Conservation (phyloP, 2,113 vertebrate species). For the Bolborhynchus lineola region DNA sequence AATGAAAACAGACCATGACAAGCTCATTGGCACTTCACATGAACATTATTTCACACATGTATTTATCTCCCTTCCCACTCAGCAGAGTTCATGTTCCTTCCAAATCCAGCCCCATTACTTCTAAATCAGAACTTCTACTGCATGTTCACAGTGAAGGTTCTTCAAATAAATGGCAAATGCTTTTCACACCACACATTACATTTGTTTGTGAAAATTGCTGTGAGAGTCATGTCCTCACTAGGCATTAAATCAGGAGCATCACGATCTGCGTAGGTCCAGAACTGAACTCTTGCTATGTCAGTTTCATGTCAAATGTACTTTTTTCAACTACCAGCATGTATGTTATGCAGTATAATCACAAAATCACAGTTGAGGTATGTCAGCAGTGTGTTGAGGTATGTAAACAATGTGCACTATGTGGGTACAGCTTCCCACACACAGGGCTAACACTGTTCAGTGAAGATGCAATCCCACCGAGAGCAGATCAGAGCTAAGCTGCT, state of each 20-base stretch:
- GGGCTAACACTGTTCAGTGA: neutral
- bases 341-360: neutral
- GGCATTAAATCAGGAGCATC: neutral
- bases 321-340: neutral
- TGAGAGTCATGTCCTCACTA: neutral
- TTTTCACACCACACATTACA: neutral
- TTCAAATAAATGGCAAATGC: neutral
- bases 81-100: neutral
- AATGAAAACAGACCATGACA: neutral
- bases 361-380: neutral
- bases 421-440: neutral
- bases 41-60: neutral
- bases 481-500: neutral
- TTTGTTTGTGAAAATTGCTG: neutral
- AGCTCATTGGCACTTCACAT: neutral
- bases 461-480: fast-evolving
- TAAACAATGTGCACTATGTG: fast-evolving
- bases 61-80: neutral
- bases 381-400: neutral
- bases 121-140: neutral
- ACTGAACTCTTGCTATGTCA: neutral
- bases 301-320: neutral
- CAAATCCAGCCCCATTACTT: neutral
- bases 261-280: neutral
- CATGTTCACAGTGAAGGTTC: neutral